Base-by-base conservation (phyloP, 2,888 invertebrate genomes). In the Nemotelus nigrinus region DNA sequence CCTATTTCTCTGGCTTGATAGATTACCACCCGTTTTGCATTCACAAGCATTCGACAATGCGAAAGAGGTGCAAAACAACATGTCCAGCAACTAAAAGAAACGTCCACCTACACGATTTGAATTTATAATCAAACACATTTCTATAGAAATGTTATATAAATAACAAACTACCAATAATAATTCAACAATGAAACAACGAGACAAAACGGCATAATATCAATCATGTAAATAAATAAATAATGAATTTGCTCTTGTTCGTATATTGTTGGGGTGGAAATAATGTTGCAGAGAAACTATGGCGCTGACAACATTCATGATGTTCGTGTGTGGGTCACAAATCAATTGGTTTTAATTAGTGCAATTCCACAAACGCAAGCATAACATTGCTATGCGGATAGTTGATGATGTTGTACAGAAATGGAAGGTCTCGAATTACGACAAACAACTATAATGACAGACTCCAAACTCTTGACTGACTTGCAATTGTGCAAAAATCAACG, bases 331-430 rank as follows among this genome's bases (percentile, higher is more conserved):
- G 55, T 71, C 57, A 71, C 55, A 71, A 71, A 71, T 71, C 71
- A 71, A 71, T 71, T 71, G 71, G 45, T 58, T 71, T 44, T 71
- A 71, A 71, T 71, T 71, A 71, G 55, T 43, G 41, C 55, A 71
- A 71, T 71, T 71, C 10, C 55, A n/a, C 70, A 50, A 8, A 50
- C 6, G 1, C 5, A 50, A 50, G 8, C 50, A 50, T 7, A 50
- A 50, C 5, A 1, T 1, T 1, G 50, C 50, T 8, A 50, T 50
- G 50, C 6, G 8, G 6, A 50, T 5, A 7, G 50, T 5, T 8
- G 50, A 50, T 50, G 25, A 25, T 25, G 25, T 25, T 25, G 25
- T 25, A 25, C 25, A 25, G 5, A 50, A 50, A 50, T 50, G 50
- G 50, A 7, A 7, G 50, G 50, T 50, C 8, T 50, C 50, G 8